These are phyloP conservation scores for Brachionus angularis DNA, from an alignment of 1,140 invertebrate genomes.

Conservation along the genomic window DNA sequence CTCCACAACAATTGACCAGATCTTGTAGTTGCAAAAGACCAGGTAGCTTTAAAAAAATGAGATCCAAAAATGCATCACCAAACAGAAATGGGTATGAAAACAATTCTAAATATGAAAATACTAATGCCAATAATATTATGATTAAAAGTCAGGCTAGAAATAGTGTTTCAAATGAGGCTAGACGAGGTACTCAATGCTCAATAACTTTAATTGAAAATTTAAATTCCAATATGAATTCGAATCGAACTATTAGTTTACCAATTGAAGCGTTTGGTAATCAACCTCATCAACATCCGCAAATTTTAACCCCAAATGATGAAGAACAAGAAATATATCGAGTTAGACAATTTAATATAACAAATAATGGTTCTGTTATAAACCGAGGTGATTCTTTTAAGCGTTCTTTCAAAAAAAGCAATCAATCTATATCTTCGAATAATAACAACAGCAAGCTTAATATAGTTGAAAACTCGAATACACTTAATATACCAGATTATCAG, in stretches of 20 bases:
- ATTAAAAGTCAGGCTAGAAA: background rate
- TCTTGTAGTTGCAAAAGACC: conserved; percentile 39
- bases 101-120: background rate
- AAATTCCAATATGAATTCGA: background rate
- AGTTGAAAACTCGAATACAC: background rate
- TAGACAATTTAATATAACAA: conserved; percentile 38
- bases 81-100: background rate
- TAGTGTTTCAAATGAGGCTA: background rate
- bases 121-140: too few species aligned
- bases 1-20: conserved; percentile 5
- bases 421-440: conserved; percentile 39
- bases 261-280: background rate
- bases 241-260: conserved; percentile 12
- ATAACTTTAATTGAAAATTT: background rate
- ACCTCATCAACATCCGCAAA: background rate
- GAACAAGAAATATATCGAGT: conserved; percentile 23
- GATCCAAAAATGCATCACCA: conserved; percentile 23
- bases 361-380: conserved; percentile 26
- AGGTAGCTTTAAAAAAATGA: conserved; percentile 30
- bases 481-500: conserved; percentile 16
- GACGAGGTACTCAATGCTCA: conserved; percentile 32
- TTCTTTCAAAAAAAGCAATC: conserved; percentile 39
- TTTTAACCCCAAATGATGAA: background rate
- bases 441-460: background rate
- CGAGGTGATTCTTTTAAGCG: conserved; percentile 42